Evolutionary conservation across 2,888 invertebrate species (phyloP).

Genomic region (Tetragnatha montana): DNA sequence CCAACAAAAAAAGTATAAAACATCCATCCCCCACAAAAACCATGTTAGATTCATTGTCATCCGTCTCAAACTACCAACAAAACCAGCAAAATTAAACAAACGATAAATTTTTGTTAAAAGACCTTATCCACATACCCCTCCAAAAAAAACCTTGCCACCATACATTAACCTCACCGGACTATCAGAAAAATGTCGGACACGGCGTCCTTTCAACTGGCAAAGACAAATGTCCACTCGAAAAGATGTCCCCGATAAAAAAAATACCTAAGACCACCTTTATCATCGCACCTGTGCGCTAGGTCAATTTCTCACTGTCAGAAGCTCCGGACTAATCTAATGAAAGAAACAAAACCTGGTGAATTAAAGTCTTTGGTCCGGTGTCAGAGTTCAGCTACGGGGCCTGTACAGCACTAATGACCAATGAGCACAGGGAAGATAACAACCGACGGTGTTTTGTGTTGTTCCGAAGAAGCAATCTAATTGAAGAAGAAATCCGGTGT

Average conservation of each 20-base stretch:
- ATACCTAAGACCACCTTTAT: slow-evolving; percentile 13
- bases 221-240: not conserved
- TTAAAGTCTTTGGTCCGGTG: slow-evolving; percentile 53
- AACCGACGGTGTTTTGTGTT: slow-evolving; percentile 31
- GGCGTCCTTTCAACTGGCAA: not conserved
- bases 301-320: slow-evolving; percentile 38
- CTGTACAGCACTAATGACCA: slow-evolving; percentile 39
- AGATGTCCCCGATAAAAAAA: not conserved
- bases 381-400: slow-evolving; percentile 49
- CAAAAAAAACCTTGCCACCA: too few relatives aligned
- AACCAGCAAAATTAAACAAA: too few relatives aligned
- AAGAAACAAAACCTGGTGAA: slow-evolving; percentile 45
- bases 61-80: too few relatives aligned
- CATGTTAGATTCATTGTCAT: too few relatives aligned
- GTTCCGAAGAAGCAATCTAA: slow-evolving; percentile 42
- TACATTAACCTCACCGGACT: too few relatives aligned
- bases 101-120: too few relatives aligned
- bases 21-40: too few relatives aligned
- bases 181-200: not conserved
- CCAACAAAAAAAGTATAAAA: too few relatives aligned
- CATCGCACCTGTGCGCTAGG: slow-evolving; percentile 1
- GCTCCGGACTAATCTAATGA: slow-evolving; percentile 27
- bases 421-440: slow-evolving; percentile 48
- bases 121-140: too few relatives aligned
- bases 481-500: slow-evolving; percentile 44